Percentiles rank a stretch among this genome's conserved stretches.
phyloP scores from a whole-genome alignment of 2,113 vertebrate genomes.

The Rhynchopsitta pachyrhyncha region DNA sequence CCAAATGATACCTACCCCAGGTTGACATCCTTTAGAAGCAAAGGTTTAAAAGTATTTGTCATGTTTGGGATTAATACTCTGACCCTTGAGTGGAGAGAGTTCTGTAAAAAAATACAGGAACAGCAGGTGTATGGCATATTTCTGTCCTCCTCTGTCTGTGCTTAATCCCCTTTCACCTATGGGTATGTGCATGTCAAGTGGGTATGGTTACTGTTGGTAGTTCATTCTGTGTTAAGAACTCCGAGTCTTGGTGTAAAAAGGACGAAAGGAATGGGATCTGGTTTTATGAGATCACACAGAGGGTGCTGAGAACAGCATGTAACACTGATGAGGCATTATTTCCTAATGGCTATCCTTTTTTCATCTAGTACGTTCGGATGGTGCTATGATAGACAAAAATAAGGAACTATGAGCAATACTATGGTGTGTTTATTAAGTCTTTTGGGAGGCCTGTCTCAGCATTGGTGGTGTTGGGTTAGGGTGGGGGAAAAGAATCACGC shows the following conservation, averaged over 20 bases:
- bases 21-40: background rate
- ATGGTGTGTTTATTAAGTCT: background rate
- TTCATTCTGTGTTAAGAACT: background rate
- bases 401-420: background rate
- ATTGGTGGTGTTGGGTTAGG: background rate
- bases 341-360: background rate
- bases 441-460: background rate
- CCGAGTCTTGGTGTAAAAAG: background rate
- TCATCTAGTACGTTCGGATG: background rate
- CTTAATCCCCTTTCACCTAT: background rate
- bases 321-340: background rate
- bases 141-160: background rate
- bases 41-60: background rate
- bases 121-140: background rate
- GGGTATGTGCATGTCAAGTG: fast-evolving
- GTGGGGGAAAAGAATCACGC: background rate
- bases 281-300: background rate
- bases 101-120: background rate
- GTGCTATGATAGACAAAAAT: background rate
- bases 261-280: background rate
- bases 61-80: background rate
- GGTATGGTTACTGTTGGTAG: background rate
- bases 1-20: background rate
- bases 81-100: background rate
- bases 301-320: background rate